Evolutionary conservation across 2,888 invertebrate species (phyloP), one percentile per base, ranked within the genome.

Genomic region (Caradrina clavipalpis): DNA sequence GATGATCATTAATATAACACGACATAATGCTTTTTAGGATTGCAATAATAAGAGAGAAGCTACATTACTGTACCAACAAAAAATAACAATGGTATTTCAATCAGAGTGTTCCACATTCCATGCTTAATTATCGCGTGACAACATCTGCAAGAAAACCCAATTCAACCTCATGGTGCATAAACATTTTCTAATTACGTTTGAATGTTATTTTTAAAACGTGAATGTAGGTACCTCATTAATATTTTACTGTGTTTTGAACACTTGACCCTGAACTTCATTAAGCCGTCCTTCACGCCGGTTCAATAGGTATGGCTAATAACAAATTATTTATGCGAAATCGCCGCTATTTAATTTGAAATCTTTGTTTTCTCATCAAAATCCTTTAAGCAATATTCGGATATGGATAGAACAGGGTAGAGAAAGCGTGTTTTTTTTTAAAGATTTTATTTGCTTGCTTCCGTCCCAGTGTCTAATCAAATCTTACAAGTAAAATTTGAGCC

Each of bases 261-360:
- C 7, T 49, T 66, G 49, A 50, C 64, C 49, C n/a, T 39, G 49
- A 64, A 49, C n/a, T 66, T n/a, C 15, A 10, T 35, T 15, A 39
- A 22, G 31, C n/a, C 2, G 21, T 47, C 3, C 7, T 35, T 39
- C 7, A 22, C 13, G 13, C 21, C 45, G 2, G 26, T 26, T 26
- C 26, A 26, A 11, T 7, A 11, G 6, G 1, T 17, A 42, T 13
- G 7, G 13, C 1, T 17, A 45, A 31, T 7, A 59, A 61, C 13
- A 62, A 26, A 21, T 21, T 31, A 47, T 17, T 17, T 61, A 17
- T 42, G 15, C 39, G 19, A 50, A 21, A 19, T 58, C n/a, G 31
- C 22, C 5, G 19, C 3, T 13, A 21, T 17, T 19, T 8, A 8
- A 26, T 26, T 26, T 26, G 26, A 26, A 60, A 10, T 31, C 0